These are phyloP conservation scores for Drosophila parabipectinata DNA, from an alignment of 1,140 invertebrate genomes.

Conservation along the genomic window DNA sequence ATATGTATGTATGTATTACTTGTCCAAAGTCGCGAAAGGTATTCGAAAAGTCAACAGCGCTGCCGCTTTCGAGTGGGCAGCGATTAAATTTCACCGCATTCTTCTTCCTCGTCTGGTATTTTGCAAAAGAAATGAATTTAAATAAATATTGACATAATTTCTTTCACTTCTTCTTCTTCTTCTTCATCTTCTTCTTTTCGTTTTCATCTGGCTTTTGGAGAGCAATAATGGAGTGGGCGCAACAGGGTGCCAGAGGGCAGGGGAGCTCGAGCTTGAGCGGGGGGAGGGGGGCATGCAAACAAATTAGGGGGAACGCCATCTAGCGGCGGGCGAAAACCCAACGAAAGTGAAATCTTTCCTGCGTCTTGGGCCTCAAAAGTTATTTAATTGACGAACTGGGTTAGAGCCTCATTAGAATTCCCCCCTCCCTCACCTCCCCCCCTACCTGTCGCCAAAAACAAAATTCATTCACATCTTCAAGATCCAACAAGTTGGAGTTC, in stretches of 20 bases:
- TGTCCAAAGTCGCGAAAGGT: constrained; percentile 37
- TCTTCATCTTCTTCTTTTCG: constrained; percentile 26
- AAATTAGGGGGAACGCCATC: constrained; percentile 30
- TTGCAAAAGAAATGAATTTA: constrained; percentile 76
- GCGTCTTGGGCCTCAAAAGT: constrained; percentile 34
- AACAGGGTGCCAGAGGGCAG: no score
- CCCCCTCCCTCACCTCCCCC: neutral
- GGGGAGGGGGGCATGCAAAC: constrained; percentile 14
- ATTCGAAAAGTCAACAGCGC: constrained; percentile 53
- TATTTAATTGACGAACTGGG: constrained; percentile 69
- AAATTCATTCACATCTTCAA: constrained; percentile 24
- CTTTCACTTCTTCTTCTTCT: constrained; percentile 53
- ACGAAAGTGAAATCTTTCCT: constrained; percentile 75
- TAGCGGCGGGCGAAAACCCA: constrained; percentile 26
- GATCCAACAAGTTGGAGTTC: constrained; percentile 28
- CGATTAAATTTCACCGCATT: constrained; percentile 76
- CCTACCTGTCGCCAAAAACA: neutral
- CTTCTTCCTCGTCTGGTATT: constrained; percentile 20
- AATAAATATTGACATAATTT: constrained; percentile 83
- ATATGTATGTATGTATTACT: neutral
- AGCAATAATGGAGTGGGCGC: neutral
- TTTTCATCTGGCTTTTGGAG: constrained; percentile 9
- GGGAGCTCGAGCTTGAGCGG: no score
- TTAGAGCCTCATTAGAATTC: constrained; percentile 51
- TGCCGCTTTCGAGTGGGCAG: constrained; percentile 53